Evolutionary conservation across 2,113 vertebrate genomes (phyloP).

Genomic region (Geococcyx californianus): DNA sequence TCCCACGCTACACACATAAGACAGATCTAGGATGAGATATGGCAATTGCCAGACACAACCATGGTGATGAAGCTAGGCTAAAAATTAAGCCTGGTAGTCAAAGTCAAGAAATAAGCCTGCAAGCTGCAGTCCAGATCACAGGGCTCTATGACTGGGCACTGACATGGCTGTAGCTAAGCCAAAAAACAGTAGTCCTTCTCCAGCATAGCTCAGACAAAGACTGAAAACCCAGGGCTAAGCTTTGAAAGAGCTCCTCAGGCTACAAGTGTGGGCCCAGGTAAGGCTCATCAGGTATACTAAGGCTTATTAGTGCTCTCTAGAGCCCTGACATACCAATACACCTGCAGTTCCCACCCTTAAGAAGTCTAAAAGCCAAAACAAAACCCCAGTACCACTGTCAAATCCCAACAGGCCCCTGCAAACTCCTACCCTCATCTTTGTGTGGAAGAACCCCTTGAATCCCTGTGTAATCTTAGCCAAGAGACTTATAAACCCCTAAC

Average conservation of each 20-base stretch:
- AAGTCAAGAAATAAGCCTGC: not conserved
- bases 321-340: not conserved
- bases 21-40: not conserved
- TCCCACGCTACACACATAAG: not conserved
- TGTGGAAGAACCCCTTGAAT: not conserved
- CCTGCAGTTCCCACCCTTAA: not conserved
- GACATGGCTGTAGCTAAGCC: fast-evolving
- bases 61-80: not conserved
- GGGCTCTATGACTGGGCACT: fast-evolving
- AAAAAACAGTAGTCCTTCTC: fast-evolving
- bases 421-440: not conserved
- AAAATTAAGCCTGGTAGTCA: not conserved
- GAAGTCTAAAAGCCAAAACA: not conserved
- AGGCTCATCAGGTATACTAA: not conserved
- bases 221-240: fast-evolving
- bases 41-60: not conserved
- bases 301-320: not conserved
- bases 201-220: fast-evolving
- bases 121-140: not conserved
- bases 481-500: not conserved
- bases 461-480: not conserved
- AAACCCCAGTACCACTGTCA: not conserved
- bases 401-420: not conserved
- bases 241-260: not conserved
- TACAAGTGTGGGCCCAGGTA: not conserved